Evolutionary conservation across 2,888 invertebrate genomes (phyloP), one percentile per base, ranked within the genome.

Genomic region (Nebria salina): DNA sequence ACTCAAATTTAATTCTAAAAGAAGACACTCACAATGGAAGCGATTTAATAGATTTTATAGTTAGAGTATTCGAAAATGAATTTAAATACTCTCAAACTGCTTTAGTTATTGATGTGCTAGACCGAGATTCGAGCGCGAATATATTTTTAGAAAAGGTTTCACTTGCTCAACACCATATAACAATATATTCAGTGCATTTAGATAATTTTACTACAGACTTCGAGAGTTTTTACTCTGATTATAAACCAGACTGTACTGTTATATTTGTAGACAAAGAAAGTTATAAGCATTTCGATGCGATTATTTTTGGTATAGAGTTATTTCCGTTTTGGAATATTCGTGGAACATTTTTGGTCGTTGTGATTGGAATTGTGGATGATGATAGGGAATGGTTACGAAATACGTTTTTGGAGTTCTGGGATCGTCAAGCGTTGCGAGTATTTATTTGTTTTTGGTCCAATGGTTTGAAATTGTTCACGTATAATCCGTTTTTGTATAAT

Each of bases 401-500:
- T 4, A 72, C 65, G 25, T 77, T 77, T 64, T 1, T 13, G 13
- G 73, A 54, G 34, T 77, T 77, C 72, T 77, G 77, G 77, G 73
- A 77, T 9, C 7, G n/a, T 2, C 72, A 73, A 72, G 65, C 41
- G n/a, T 72, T 77, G 25, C 43, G 64, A 26, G 72, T 77, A 1
- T 13, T 72, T 13, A 72, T 77, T 34, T 77, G 73, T 77, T 77
- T 77, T 13, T 64, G 72, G 15, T 8, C 42, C 72, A 72, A 75
- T 25, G 64, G 64, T 6, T n/a, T 75, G 6, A 75, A 77, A 77
- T 15, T 77, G 11, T 72, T 65, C n/a, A 20, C 65, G 8, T 77
- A 77, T 72, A 73, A 77, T 73, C 77, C 77, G 26, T 77, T 77
- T 15, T 65, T 77, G 11, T 9, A 65, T 34, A 77, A 77, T 41